Evolutionary conservation across 2,113 vertebrate species (phyloP).

Genomic region (Procapra przewalskii): DNA sequence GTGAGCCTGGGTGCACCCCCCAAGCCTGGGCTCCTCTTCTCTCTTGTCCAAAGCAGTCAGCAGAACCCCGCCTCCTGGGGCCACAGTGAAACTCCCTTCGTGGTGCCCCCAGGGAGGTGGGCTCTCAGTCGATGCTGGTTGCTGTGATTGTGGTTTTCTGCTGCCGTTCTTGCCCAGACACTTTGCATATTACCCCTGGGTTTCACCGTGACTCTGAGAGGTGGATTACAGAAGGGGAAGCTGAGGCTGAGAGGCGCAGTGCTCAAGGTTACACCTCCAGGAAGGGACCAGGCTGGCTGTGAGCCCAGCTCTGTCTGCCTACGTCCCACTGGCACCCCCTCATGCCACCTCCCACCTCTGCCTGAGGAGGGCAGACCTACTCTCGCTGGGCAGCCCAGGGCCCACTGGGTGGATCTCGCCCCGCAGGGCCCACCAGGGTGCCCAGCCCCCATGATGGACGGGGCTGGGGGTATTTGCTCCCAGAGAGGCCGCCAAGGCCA

Average conservation of each 20-base stretch:
- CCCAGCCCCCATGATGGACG: not conserved
- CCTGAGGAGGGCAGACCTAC: not conserved
- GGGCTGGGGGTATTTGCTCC: not conserved
- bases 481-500: not conserved
- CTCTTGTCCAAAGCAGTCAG: rapidly evolving
- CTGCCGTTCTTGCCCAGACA: not conserved
- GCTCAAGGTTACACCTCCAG: not conserved
- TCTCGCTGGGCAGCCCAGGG: not conserved
- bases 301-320: not conserved
- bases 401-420: not conserved
- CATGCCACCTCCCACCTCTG: not conserved
- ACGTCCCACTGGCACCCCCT: rapidly evolving
- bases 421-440: not conserved
- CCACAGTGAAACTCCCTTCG: rapidly evolving
- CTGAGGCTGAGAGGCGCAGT: not conserved
- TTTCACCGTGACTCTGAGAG: not conserved
- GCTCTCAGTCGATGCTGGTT: rapidly evolving
- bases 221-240: not conserved
- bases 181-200: not conserved
- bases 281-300: not conserved
- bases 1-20: not conserved
- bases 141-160: not conserved
- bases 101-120: not conserved
- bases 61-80: rapidly evolving
- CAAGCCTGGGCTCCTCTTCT: not conserved